These are phyloP conservation scores for Hiodon alosoides DNA, from an alignment of 2,113 vertebrate genomes.

Conservation along the genomic window DNA sequence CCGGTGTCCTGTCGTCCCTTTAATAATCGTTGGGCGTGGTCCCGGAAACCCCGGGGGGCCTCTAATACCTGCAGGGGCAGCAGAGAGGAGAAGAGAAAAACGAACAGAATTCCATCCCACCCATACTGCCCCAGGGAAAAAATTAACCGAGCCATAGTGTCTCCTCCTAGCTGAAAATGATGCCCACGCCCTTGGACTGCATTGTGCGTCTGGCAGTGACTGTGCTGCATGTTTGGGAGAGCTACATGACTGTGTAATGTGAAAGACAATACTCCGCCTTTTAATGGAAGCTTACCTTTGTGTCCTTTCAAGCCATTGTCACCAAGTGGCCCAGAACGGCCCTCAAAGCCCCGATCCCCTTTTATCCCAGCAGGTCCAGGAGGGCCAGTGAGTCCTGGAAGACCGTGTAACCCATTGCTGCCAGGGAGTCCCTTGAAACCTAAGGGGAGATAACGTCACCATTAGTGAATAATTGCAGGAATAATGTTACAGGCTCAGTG, in stretches of 20 bases:
- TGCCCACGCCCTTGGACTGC: too few relatives aligned
- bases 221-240: not conserved
- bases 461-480: too few relatives aligned
- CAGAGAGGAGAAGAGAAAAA: not conserved
- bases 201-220: not conserved
- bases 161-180: too few relatives aligned
- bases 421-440: slow-evolving; percentile 50
- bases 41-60: slow-evolving; percentile 46
- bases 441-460: slow-evolving; percentile 16
- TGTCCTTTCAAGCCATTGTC: slow-evolving; percentile 48
- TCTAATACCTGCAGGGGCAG: slow-evolving; percentile 38
- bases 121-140: not conserved
- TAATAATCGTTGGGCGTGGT: slow-evolving; percentile 22
- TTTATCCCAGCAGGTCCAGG: slow-evolving; percentile 42
- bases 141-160: too few relatives aligned
- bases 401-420: slow-evolving; percentile 39
- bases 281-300: slow-evolving; percentile 46
- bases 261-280: not conserved
- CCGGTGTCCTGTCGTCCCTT: slow-evolving; percentile 37
- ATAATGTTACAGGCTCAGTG: not conserved
- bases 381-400: slow-evolving; percentile 38
- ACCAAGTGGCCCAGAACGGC: slow-evolving; percentile 48
- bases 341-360: slow-evolving; percentile 48
- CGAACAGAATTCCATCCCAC: too few relatives aligned
- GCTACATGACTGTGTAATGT: not conserved